Conservation (phyloP, 1,140 invertebrate genomes). For the Tetraneura akinire region DNA sequence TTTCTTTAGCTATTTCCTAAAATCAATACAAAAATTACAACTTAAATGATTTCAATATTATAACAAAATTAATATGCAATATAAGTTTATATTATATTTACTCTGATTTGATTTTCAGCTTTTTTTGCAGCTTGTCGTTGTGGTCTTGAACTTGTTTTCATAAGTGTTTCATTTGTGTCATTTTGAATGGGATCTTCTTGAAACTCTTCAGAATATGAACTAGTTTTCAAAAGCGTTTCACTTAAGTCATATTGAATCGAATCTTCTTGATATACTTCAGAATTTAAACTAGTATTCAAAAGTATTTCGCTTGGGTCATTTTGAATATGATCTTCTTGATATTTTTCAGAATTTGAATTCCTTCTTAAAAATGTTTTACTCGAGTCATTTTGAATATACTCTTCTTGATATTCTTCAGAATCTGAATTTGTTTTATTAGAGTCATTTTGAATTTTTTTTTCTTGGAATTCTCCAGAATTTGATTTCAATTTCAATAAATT, state of each 20-base stretch:
- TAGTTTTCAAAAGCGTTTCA: too few species aligned
- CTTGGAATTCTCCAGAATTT: too few species aligned
- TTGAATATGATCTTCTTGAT: conserved; percentile 44
- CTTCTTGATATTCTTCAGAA: too few species aligned
- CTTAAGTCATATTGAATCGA: conserved; percentile 54
- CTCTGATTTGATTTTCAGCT: conserved; percentile 57
- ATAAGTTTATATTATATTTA: conserved; percentile 45
- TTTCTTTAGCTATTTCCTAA: conserved; percentile 44
- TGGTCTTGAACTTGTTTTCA: conserved; percentile 55
- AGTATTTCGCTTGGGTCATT: background rate
- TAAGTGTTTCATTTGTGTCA: background rate
- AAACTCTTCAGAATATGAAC: conserved; percentile 46
- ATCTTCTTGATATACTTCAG: conserved; percentile 51
- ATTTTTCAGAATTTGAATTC: conserved; percentile 47
- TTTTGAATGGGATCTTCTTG: conserved; percentile 47
- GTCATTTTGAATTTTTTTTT: too few species aligned
- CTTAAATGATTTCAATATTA: background rate
- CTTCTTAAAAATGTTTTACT: too few species aligned
- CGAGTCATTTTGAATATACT: too few species aligned
- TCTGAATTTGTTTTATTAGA: too few species aligned
- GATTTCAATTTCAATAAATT: too few species aligned
- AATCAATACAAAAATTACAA: background rate
- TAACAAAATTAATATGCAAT: background rate
- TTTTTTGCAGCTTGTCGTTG: conserved; percentile 56
- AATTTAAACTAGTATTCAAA: conserved; percentile 53